phyloP scores from a whole-genome alignment of 1,140 invertebrate genomes.

The Anastatus disparis region DNA sequence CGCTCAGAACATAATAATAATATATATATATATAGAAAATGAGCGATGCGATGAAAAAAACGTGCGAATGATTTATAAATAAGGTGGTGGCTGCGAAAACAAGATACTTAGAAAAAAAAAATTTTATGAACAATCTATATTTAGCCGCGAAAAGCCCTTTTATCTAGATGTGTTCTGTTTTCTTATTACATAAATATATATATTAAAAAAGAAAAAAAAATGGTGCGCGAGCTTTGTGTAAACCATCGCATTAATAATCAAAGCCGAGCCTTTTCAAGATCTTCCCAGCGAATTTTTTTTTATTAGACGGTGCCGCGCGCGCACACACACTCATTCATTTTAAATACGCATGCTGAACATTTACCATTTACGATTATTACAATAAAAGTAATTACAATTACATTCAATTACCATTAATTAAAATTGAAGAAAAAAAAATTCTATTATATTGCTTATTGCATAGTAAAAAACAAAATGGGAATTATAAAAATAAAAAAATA shows the following conservation, averaged over 20 bases:
- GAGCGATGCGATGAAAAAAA: no score
- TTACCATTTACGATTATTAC: constrained; percentile 10
- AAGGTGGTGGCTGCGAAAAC: constrained; percentile 30
- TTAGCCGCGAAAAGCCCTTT: no score
- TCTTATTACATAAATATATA: no score
- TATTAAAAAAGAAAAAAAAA: no score
- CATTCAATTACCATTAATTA: constrained; percentile 12
- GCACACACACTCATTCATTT: constrained; percentile 9
- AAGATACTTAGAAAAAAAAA: no score
- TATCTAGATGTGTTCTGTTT: no score
- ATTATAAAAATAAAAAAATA: background rate
- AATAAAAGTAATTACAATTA: background rate
- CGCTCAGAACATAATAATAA: constrained; percentile 8
- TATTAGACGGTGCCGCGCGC: background rate
- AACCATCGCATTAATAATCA: no score
- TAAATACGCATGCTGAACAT: background rate
- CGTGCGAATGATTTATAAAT: constrained; percentile 26
- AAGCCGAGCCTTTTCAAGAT: constrained; percentile 29
- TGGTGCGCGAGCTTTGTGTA: no score
- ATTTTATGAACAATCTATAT: no score
- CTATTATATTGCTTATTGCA: constrained; percentile 29
- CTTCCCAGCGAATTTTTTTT: constrained; percentile 9
- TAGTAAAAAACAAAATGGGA: background rate
- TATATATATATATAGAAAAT: background rate
- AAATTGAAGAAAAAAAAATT: background rate